Evolutionary conservation across 2,888 invertebrate genomes (phyloP), one percentile per base, ranked within the genome.

Genomic region (Dolichopus griseipennis): DNA sequence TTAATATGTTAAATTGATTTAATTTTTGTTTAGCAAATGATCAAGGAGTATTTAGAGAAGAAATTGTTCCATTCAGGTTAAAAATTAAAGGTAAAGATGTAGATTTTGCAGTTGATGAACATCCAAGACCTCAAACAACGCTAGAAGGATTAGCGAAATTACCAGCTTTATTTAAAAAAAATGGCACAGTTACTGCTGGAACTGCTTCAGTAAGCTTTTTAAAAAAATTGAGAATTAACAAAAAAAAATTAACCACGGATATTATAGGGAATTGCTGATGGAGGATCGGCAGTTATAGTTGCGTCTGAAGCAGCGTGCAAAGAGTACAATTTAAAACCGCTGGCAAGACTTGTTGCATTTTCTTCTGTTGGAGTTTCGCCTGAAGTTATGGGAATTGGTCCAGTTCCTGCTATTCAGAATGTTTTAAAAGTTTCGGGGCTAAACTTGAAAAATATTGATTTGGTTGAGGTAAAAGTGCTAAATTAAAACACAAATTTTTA

Each of bases 371-470:
- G 97, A 67, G 97, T 97, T 65, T 97, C 97, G 75, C 99, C 99
- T 64, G 90, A 89, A 77, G 95, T 99, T 75, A 99, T 99, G 98
- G 98, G 97, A 68, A 91, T 97, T 74, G 97, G 97, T 0, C 98
- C 98, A 4, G 96, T 93, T 22, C 92, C 95, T 0, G 96, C 99
- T 22, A 97, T 98, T 67, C 86, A 89, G 76, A 90, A 90, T 77
- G 85, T 97, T 27, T 86, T 97, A 21, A 90, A 91, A 78, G 85
- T 86, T 68, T 86, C 93, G 65, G 92, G 92, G 66, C 84, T 93
- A 77, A 87, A 86, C 21, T 79, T 98, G 63, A 87, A 91, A 66
- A 93, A 98, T 74, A 88, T 99, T 72, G 97, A 97, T 80, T 83
- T 99, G 67, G 84, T 98, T 77, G 97, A 98, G 86, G 95, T 95